Conservation (phyloP, 2,888 invertebrate genomes). For the Amphiduros pacificus region DNA sequence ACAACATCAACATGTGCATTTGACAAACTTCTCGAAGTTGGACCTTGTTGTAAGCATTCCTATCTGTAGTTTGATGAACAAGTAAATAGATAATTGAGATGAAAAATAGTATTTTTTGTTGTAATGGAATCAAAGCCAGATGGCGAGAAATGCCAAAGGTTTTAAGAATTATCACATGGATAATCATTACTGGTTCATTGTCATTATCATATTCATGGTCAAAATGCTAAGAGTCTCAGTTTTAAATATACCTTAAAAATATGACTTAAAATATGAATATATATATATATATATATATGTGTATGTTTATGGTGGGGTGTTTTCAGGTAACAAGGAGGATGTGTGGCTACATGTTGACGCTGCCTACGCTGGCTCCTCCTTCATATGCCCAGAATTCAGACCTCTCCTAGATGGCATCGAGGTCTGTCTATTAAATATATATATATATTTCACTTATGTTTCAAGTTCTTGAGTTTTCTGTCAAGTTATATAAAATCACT, state of each 20-base stretch:
- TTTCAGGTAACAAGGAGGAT: constrained; percentile 69
- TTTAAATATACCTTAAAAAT: no score
- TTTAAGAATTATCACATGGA: no score
- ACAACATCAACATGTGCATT: constrained; percentile 97
- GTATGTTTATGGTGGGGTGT: not conserved
- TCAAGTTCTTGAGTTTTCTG: not conserved
- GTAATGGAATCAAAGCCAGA: no score
- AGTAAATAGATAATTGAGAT: no score
- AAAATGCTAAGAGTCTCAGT: no score
- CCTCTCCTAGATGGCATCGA: constrained; percentile 76
- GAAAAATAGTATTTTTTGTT: not conserved
- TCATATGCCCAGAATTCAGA: constrained; percentile 93
- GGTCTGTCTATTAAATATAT: constrained; percentile 34
- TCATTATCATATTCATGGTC: no score
- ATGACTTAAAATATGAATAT: no score
- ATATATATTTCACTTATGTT: not conserved
- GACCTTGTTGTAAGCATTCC: constrained; percentile 68
- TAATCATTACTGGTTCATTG: no score
- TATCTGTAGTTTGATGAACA: no score
- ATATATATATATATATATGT: no score
- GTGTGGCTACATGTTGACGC: constrained; percentile 99
- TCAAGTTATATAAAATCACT: no score
- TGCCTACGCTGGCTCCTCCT: constrained; percentile 93
- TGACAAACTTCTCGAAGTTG: constrained; percentile 77
- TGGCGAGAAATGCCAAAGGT: no score